Evolutionary conservation across 2,888 invertebrate genomes (phyloP).

Genomic region (Acrocera orbiculus): DNA sequence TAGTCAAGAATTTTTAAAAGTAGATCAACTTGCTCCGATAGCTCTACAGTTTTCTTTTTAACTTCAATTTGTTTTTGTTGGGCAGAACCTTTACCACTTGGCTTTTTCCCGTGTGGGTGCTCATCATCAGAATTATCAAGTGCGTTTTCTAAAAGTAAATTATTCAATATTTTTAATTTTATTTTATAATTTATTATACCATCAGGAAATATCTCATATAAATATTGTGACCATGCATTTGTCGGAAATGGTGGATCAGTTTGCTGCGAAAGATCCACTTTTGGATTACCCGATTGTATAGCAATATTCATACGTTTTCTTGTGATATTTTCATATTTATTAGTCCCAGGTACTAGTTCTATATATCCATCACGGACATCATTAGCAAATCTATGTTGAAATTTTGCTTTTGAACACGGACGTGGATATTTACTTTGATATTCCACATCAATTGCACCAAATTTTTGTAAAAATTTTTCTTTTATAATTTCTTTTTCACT

Average conservation of each 20-base stretch:
- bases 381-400: conserved; percentile 36
- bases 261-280: conserved; percentile 38
- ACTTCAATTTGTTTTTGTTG: conserved; percentile 10
- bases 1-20: conserved; percentile 27
- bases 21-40: conserved; percentile 23
- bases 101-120: too few relatives aligned
- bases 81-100: too few relatives aligned
- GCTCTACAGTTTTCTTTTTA: conserved; percentile 14
- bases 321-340: conserved; percentile 37
- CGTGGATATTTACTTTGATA: conserved; percentile 45
- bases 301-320: conserved; percentile 39
- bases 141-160: conserved; percentile 13
- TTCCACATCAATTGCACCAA: conserved; percentile 50
- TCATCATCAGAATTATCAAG: conserved; percentile 22
- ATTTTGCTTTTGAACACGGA: conserved; percentile 30
- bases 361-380: conserved; percentile 49
- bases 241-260: conserved; percentile 48
- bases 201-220: conserved; percentile 28
- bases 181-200: conserved; percentile 1
- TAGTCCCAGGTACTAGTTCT: conserved; percentile 41
- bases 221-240: conserved; percentile 52
- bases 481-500: conserved; percentile 42
- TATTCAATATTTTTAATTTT: conserved; percentile 8
- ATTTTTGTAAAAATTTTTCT: conserved; percentile 35
- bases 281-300: conserved; percentile 39